Evolutionary conservation across 2,888 invertebrate genomes (phyloP).

Genomic region (Andricus quercusramuli): DNA sequence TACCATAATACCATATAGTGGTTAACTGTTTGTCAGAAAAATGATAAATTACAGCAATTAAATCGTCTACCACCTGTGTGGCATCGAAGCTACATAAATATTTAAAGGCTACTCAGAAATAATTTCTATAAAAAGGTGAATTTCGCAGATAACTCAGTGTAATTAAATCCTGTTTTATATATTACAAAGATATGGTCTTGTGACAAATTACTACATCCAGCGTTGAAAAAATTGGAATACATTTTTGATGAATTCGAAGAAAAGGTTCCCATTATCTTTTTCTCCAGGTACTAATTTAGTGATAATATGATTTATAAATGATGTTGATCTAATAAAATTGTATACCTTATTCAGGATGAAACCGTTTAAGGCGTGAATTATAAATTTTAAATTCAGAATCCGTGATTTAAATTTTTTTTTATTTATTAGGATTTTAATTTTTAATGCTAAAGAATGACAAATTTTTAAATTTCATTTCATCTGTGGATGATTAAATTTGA

Average conservation of each 20-base stretch:
- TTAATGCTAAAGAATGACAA: too few species aligned
- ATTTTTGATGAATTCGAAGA: neutral
- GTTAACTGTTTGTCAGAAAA: constrained; percentile 13
- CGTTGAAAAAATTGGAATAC: neutral
- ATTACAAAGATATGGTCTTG: neutral
- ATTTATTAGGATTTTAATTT: too few species aligned
- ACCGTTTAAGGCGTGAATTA: too few species aligned
- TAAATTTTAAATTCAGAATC: too few species aligned
- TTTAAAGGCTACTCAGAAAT: constrained; percentile 52
- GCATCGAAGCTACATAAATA: constrained; percentile 49
- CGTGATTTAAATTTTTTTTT: too few species aligned
- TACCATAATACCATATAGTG: neutral
- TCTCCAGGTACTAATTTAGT: neutral
- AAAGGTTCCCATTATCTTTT: neutral
- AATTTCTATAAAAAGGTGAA: constrained; percentile 46
- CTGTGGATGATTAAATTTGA: too few species aligned
- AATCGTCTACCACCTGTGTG: neutral
- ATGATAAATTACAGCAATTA: constrained; percentile 16
- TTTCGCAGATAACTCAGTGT: constrained; percentile 33
- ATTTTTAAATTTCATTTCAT: too few species aligned
- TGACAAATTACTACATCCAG: neutral
- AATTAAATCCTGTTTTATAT: neutral
- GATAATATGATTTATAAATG: neutral
- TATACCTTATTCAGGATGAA: neutral
- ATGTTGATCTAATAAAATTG: neutral